phyloP scores from a whole-genome alignment of 2,113 vertebrate genomes.

The Leucoraja erinaceus region DNA sequence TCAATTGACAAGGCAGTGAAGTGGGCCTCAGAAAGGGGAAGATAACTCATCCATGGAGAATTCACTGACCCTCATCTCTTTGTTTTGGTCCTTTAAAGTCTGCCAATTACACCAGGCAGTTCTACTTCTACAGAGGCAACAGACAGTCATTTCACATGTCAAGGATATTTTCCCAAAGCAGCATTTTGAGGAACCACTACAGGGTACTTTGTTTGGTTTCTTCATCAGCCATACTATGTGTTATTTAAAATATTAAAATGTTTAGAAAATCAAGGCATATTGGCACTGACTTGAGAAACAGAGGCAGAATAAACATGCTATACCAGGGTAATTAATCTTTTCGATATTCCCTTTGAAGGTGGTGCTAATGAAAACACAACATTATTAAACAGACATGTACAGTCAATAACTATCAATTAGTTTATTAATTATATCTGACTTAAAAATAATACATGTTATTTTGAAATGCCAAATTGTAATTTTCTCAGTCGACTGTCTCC shows the following conservation, averaged over 20 bases:
- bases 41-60: conserved; percentile 39
- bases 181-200: conserved; percentile 25
- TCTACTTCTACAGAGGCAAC: conserved; percentile 8
- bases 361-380: background rate
- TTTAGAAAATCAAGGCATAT: background rate
- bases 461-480: background rate
- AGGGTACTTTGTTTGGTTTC: conserved; percentile 2
- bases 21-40: conserved; percentile 35
- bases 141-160: conserved; percentile 10
- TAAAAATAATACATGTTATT: background rate
- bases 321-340: background rate
- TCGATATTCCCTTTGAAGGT: background rate
- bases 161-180: conserved; percentile 2
- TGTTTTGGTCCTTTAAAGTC: conserved; percentile 36
- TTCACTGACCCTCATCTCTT: conserved; percentile 38
- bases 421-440: background rate
- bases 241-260: background rate
- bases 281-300: background rate
- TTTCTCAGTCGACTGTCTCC: background rate
- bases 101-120: conserved; percentile 31
- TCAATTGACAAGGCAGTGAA: conserved; percentile 36
- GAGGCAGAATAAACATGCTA: background rate
- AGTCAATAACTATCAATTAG: background rate
- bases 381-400: background rate
- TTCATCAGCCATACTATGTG: background rate